Percentiles rank a stretch among this genome's conserved stretches.
These are phyloP conservation scores for Nasonovia ribisnigri DNA, from an alignment of 2,888 invertebrate species.

Conservation along the genomic window DNA sequence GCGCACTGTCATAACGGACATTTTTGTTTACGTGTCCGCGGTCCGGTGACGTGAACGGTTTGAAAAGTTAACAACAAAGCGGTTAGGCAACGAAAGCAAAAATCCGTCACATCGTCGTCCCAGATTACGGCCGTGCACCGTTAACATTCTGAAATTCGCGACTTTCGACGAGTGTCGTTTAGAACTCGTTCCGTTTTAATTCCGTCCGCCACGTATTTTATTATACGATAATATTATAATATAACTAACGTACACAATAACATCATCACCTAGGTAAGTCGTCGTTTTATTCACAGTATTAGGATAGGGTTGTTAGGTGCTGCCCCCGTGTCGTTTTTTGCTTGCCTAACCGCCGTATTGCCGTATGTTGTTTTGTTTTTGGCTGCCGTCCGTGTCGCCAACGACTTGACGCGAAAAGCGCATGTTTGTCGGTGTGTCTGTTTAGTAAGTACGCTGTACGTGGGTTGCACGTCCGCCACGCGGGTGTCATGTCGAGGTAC, in stretches of 20 bases:
- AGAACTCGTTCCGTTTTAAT: background rate
- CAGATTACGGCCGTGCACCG: background rate
- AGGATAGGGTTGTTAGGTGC: background rate
- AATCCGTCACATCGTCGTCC: constrained; percentile 12
- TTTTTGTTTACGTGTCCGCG: constrained; percentile 63
- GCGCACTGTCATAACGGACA: constrained; percentile 43
- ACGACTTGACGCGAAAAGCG: background rate
- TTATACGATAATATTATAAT: background rate
- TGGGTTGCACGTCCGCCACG: too few relatives aligned
- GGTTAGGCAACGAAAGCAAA: constrained; percentile 59
- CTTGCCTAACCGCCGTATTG: constrained; percentile 54
- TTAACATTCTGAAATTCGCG: background rate
- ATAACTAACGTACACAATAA: background rate
- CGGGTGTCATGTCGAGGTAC: constrained; percentile 52
- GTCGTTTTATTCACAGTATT: constrained; percentile 25
- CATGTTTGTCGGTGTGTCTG: background rate
- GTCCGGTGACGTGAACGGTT: constrained; percentile 61
- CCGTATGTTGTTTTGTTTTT: background rate
- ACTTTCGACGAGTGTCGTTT: background rate
- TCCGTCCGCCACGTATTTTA: background rate
- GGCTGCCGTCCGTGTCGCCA: background rate
- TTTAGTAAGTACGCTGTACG: background rate
- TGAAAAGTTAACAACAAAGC: constrained; percentile 53
- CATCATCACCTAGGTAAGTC: constrained; percentile 54
- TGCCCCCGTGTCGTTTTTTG: background rate